Percentiles rank a stretch among this genome's conserved stretches.
Evolutionary conservation across 2,797 vertebrate genomes (phyloP).

Genomic region (Melanogrammus aeglefinus): DNA sequence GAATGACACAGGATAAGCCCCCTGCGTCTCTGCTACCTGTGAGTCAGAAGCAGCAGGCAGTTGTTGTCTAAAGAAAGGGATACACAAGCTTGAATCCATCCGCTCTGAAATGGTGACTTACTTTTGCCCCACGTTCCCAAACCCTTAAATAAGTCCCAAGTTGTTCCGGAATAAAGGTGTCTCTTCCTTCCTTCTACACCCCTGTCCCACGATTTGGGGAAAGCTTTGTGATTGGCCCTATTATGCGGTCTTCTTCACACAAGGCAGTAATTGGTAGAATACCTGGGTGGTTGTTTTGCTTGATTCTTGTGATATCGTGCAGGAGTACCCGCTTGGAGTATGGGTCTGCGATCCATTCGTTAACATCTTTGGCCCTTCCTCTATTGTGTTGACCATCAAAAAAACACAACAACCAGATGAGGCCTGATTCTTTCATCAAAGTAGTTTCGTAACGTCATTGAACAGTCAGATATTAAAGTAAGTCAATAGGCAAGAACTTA

Average conservation of each 20-base stretch:
- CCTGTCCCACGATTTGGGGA: not conserved
- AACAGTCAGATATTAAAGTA: not conserved
- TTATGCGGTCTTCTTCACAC: not conserved
- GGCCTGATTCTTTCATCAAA: not conserved
- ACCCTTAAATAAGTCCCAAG: not conserved
- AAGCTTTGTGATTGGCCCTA: not conserved
- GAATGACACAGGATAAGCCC: conserved; percentile 61
- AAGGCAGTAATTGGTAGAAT: not conserved
- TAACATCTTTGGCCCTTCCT: not conserved
- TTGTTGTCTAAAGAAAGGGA: not conserved
- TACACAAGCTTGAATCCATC: not conserved
- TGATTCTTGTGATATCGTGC: not conserved
- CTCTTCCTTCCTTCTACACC: not conserved
- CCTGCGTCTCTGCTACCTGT: conserved; percentile 10
- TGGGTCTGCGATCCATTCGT: not conserved
- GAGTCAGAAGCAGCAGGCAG: not conserved
- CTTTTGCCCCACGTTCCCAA: not conserved
- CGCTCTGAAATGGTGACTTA: not conserved
- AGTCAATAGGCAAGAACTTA: too few species aligned
- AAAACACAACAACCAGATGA: not conserved
- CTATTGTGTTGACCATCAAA: not conserved
- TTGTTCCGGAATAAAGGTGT: not conserved
- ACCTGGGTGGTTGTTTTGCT: not conserved
- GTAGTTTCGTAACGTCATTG: not conserved
- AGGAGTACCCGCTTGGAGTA: not conserved